These are phyloP conservation scores for Erpetoichthys calabaricus DNA, from an alignment of 2,797 vertebrate species.

Conservation along the genomic window DNA sequence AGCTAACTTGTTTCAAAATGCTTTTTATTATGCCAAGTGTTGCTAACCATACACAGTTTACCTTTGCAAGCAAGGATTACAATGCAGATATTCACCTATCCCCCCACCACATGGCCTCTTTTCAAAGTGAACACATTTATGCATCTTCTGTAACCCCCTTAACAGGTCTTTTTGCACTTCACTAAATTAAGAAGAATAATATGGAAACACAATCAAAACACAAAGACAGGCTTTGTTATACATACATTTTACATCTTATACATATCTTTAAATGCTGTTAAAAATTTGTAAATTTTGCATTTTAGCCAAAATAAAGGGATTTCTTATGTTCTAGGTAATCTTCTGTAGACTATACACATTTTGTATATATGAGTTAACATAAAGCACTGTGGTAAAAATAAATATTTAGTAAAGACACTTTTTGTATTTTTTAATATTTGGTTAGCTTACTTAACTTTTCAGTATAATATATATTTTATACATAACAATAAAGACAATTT, in stretches of 20 bases:
- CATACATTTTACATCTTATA: conserved; percentile 56
- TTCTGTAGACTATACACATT: conserved; percentile 53
- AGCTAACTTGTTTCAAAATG: too few relatives aligned
- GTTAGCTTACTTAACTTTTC: conserved; percentile 69
- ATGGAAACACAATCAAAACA: conserved; percentile 29
- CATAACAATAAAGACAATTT: conserved; percentile 29
- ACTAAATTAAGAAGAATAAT: conserved; percentile 18
- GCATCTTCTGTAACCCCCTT: conserved; percentile 12
- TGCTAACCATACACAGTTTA: conserved; percentile 30
- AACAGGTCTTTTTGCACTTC: conserved; percentile 26
- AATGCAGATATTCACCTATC: conserved; percentile 20
- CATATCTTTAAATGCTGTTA: conserved; percentile 36
- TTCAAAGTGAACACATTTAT: too few relatives aligned
- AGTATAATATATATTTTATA: conserved; percentile 48
- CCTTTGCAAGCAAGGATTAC: conserved; percentile 24
- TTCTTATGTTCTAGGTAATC: conserved; percentile 34
- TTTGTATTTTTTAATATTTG: conserved; percentile 55
- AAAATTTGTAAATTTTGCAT: conserved; percentile 44
- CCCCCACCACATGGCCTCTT: too few relatives aligned
- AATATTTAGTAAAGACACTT: conserved; percentile 80
- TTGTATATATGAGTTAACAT: conserved; percentile 53
- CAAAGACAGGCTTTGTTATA: conserved; percentile 45
- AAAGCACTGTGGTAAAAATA: conserved; percentile 75
- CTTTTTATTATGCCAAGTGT: too few relatives aligned
- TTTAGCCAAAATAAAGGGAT: conserved; percentile 47